Percentiles rank a stretch among this genome's conserved stretches.
These are phyloP conservation scores for Philypnodon macrostomus DNA, from an alignment of 2,797 vertebrate genomes.

Conservation along the genomic window DNA sequence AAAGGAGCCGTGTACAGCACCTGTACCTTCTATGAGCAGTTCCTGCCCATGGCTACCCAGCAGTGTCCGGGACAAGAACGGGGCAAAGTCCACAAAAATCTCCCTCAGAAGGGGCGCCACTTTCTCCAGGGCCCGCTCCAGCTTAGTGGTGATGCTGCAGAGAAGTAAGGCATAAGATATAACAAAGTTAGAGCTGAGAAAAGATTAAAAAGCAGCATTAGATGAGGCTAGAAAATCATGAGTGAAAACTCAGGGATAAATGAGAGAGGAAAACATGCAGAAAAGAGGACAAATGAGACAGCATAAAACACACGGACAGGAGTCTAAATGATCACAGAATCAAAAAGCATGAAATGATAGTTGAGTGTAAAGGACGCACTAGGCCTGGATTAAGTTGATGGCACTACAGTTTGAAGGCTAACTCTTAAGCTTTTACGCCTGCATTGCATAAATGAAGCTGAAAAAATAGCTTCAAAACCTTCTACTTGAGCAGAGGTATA, in stretches of 20 bases:
- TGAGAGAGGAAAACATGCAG: slow-evolving; percentile 22
- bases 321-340: slow-evolving; percentile 24
- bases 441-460: slow-evolving; percentile 18
- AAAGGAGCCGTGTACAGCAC: slow-evolving; percentile 82
- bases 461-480: slow-evolving; percentile 16
- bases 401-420: slow-evolving; percentile 14
- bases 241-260: slow-evolving; percentile 15
- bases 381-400: slow-evolving; percentile 40
- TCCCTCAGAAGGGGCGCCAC: slow-evolving; percentile 95
- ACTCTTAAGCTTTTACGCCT: slow-evolving; percentile 10
- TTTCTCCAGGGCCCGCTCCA: slow-evolving; percentile 97
- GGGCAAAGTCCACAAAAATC: slow-evolving; percentile 99
- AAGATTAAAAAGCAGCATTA: slow-evolving; percentile 22
- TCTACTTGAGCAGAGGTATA: neutral
- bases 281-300: slow-evolving; percentile 14
- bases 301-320: slow-evolving; percentile 20
- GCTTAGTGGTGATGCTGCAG: slow-evolving; percentile 94
- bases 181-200: slow-evolving; percentile 17
- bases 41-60: slow-evolving; percentile 99
- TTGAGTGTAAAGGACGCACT: slow-evolving; percentile 28
- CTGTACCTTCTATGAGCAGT: slow-evolving; percentile 98
- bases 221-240: slow-evolving; percentile 17
- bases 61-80: slow-evolving; percentile 93
- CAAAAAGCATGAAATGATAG: slow-evolving; percentile 30
- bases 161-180: slow-evolving; percentile 3